phyloP scores from a whole-genome alignment of 2,113 vertebrate genomes.

The Phoxinus phoxinus region DNA sequence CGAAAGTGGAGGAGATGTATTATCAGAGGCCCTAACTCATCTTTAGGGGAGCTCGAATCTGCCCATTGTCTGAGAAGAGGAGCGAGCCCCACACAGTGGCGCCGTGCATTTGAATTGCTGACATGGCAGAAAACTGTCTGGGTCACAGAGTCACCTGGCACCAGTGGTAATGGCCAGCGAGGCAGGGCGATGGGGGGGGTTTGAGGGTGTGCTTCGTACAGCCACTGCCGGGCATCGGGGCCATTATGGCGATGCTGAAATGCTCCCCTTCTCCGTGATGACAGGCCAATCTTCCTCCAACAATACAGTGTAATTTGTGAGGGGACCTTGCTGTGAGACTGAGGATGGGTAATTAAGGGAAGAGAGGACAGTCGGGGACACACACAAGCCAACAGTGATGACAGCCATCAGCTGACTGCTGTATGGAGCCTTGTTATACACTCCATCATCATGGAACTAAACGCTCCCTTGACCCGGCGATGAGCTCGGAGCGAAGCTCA shows the following conservation, averaged over 20 bases:
- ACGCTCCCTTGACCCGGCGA: constrained; percentile 45
- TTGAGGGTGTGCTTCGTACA: constrained; percentile 50
- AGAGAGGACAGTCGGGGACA: constrained; percentile 57
- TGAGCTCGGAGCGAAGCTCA: constrained; percentile 37
- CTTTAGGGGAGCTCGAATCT: constrained; percentile 54
- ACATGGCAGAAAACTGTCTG: constrained; percentile 71
- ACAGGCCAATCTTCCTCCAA: constrained; percentile 62
- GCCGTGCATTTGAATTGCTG: constrained; percentile 65
- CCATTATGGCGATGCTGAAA: constrained; percentile 62
- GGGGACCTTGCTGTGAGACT: constrained; percentile 72
- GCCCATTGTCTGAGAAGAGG: constrained; percentile 60
- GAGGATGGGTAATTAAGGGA: constrained; percentile 69
- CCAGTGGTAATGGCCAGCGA: constrained; percentile 66
- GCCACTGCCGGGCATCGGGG: constrained; percentile 56
- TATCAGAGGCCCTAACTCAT: constrained; percentile 57
- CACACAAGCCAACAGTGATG: constrained; percentile 58
- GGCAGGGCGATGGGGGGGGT: constrained; percentile 26
- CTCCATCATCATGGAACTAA: constrained; percentile 59
- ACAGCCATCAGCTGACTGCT: constrained; percentile 62
- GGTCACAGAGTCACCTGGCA: constrained; percentile 73
- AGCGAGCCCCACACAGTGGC: constrained; percentile 55
- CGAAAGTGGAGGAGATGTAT: constrained; percentile 45
- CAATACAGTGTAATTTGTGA: constrained; percentile 67
- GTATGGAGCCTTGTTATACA: constrained; percentile 59
- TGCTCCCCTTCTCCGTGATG: constrained; percentile 59